Evolutionary conservation across 2,888 invertebrate species (phyloP).

Genomic region (Caenorhabditis zanzibari): DNA sequence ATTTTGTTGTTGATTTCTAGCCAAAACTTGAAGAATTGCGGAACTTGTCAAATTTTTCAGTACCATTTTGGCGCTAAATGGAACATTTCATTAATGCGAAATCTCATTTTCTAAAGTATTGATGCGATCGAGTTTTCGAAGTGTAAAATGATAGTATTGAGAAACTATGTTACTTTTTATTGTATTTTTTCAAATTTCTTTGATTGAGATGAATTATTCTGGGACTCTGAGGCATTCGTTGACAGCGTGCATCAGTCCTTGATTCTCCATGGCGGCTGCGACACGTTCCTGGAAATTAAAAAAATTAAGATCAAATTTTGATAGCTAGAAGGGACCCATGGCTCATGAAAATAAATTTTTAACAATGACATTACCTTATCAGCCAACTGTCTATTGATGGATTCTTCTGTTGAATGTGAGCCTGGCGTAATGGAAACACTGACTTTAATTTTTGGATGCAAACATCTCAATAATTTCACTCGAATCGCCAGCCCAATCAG

Average conservation of each 20-base stretch:
- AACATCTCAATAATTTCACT: slow-evolving; percentile 91
- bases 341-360: too few relatives aligned
- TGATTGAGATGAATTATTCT: slow-evolving; percentile 58
- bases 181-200: background rate
- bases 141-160: too few relatives aligned
- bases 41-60: slow-evolving; percentile 1
- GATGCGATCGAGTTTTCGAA: background rate
- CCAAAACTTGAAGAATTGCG: background rate
- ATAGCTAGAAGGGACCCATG: too few relatives aligned
- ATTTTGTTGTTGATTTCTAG: background rate
- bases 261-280: slow-evolving; percentile 96
- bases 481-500: slow-evolving; percentile 94
- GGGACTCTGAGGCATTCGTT: slow-evolving; percentile 90
- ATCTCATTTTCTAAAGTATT: background rate
- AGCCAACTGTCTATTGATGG: slow-evolving; percentile 96
- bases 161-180: too few relatives aligned
- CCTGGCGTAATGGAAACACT: slow-evolving; percentile 88
- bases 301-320: too few relatives aligned
- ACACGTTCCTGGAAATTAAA: slow-evolving; percentile 89
- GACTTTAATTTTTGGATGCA: slow-evolving; percentile 87
- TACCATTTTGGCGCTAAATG: background rate
- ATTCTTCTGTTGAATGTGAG: slow-evolving; percentile 92
- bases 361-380: slow-evolving; percentile 87
- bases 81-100: too few relatives aligned
- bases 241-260: slow-evolving; percentile 92